These are phyloP conservation scores for Pedetes capensis DNA, from an alignment of 2,113 vertebrate species.

Conservation along the genomic window DNA sequence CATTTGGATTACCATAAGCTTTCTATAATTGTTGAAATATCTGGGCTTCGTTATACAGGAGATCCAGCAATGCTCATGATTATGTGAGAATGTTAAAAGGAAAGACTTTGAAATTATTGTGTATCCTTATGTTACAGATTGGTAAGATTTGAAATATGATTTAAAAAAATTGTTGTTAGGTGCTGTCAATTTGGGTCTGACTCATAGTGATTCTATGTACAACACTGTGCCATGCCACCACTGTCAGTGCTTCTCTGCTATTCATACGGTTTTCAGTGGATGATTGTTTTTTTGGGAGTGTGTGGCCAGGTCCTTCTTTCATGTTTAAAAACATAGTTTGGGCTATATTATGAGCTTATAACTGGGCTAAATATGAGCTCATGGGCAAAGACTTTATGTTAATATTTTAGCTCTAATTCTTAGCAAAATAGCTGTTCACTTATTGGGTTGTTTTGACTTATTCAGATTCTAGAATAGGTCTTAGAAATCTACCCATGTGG, in stretches of 20 bases:
- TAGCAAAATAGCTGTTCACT: not conserved
- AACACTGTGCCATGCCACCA: too few species aligned
- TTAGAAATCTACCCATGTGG: not conserved
- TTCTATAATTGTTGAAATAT: not conserved
- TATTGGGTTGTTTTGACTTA: not conserved
- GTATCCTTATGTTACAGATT: not conserved
- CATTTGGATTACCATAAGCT: not conserved
- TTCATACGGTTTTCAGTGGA: too few species aligned
- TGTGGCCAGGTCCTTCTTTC: too few species aligned
- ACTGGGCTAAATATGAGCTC: not conserved
- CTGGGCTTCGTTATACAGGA: not conserved
- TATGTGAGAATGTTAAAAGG: conserved; percentile 17
- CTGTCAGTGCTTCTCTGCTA: too few species aligned
- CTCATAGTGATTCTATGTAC: too few species aligned
- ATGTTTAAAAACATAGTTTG: too few species aligned
- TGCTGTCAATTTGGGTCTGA: too few species aligned
- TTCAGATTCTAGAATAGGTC: not conserved
- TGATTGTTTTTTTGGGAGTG: too few species aligned
- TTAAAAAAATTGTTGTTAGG: not conserved
- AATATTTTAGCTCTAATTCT: not conserved
- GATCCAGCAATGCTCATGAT: not conserved
- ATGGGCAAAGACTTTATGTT: not conserved
- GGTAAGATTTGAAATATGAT: not conserved
- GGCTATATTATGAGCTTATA: not conserved
- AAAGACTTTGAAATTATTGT: not conserved